Evolutionary conservation across 2,888 invertebrate genomes (phyloP).

Genomic region (Onchidella celtica): DNA sequence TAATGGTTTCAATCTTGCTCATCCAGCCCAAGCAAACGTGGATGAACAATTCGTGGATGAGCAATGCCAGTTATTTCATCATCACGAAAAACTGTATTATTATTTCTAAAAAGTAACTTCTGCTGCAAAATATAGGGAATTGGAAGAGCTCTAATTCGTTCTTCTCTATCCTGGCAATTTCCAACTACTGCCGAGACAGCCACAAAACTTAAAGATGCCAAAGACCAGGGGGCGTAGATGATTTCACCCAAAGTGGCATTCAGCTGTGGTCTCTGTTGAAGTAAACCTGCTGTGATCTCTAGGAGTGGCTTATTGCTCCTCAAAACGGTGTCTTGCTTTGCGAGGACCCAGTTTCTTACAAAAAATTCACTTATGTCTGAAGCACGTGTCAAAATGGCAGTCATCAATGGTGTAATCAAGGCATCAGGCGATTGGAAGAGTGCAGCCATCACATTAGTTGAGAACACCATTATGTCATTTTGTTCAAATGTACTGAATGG

Average conservation of each 20-base stretch:
- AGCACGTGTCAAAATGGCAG: constrained; percentile 27
- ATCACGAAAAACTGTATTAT: no score
- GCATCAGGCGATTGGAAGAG: neutral
- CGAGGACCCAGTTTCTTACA: constrained; percentile 20
- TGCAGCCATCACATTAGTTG: neutral
- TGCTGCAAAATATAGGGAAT: constrained; percentile 26
- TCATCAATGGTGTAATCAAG: constrained; percentile 7
- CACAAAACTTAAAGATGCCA: constrained; percentile 26
- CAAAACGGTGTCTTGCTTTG: neutral
- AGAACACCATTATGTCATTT: neutral
- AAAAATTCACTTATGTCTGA: constrained; percentile 15
- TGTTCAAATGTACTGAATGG: no score
- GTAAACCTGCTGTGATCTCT: neutral
- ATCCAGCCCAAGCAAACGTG: no score
- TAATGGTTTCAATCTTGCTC: no score
- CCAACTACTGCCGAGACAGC: constrained; percentile 18
- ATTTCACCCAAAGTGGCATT: neutral
- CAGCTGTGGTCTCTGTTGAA: neutral
- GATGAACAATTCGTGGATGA: no score
- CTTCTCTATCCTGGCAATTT: constrained; percentile 1
- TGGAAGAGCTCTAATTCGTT: constrained; percentile 20
- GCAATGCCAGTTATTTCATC: no score
- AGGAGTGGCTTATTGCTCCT: neutral
- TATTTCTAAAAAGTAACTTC: constrained; percentile 13
- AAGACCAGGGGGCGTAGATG: constrained; percentile 4